Conservation (phyloP, 2,888 invertebrate species). For the Pteria penguin region DNA sequence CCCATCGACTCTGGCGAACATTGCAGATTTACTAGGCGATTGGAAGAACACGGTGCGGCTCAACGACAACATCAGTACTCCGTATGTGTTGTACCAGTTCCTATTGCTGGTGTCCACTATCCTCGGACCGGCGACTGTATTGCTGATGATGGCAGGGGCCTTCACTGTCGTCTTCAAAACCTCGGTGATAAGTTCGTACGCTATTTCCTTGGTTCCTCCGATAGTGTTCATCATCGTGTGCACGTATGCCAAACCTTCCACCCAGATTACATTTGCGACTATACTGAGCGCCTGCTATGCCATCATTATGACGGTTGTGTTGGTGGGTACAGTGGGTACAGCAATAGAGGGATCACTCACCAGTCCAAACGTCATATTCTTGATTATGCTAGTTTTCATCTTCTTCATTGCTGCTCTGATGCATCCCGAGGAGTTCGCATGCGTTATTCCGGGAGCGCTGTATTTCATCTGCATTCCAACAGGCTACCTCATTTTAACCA, state of each 20-base stretch:
- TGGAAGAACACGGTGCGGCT: conserved; percentile 69
- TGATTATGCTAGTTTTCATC: conserved; percentile 87
- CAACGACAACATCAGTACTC: conserved; percentile 73
- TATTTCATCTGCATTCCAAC: conserved; percentile 96
- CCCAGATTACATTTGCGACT: conserved; percentile 85
- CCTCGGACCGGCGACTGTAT: conserved; percentile 72
- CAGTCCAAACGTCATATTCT: conserved; percentile 71
- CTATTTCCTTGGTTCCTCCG: conserved; percentile 95
- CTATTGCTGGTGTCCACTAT: conserved; percentile 67
- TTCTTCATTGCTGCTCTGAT: conserved; percentile 97
- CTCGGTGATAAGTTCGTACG: conserved; percentile 97
- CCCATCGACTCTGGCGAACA: conserved; percentile 98
- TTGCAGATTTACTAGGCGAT: conserved; percentile 89
- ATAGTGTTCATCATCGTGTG: conserved; percentile 94
- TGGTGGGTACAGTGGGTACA: conserved; percentile 98
- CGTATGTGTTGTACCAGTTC: conserved; percentile 73
- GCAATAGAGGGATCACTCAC: conserved; percentile 94
- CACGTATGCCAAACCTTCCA: conserved; percentile 93
- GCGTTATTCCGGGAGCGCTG: conserved; percentile 85
- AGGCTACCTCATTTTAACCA: conserved; percentile 94
- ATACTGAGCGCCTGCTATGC: conserved; percentile 90
- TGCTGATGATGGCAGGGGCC: conserved; percentile 96
- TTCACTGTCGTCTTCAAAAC: conserved; percentile 98
- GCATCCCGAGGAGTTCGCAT: conserved; percentile 90
- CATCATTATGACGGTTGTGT: conserved; percentile 99